A percentile compares a stretch with the other conserved stretches of the same genome.
These are phyloP conservation scores for Drosophila bocqueti DNA, from an alignment of 1,140 invertebrate genomes.

Conservation along the genomic window DNA sequence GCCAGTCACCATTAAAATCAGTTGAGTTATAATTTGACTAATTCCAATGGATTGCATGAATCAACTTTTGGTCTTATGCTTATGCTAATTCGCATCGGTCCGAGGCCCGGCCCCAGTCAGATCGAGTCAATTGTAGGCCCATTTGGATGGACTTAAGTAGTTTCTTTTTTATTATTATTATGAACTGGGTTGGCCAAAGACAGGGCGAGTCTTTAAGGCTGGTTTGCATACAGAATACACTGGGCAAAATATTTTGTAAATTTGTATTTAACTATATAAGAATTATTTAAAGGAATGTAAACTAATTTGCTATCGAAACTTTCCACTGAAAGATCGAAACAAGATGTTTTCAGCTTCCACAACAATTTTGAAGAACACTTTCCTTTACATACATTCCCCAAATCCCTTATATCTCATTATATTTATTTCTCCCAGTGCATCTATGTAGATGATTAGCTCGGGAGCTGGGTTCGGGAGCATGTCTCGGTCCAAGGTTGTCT, in stretches of 20 bases:
- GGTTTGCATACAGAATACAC: constrained; percentile 43
- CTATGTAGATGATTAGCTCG: constrained; percentile 50
- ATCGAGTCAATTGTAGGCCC: constrained; percentile 57
- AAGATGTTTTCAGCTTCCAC: neutral
- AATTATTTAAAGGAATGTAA: neutral
- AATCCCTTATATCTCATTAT: fast-evolving
- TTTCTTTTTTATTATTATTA: constrained; percentile 61
- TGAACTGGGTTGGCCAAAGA: constrained; percentile 55
- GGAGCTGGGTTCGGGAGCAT: constrained; percentile 35
- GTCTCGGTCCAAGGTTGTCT: constrained; percentile 57
- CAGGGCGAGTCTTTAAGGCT: constrained; percentile 44
- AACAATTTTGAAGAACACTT: neutral
- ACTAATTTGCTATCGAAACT: neutral
- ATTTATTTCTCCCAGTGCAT: constrained; percentile 12
- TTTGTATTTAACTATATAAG: neutral
- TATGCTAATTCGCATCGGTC: constrained; percentile 71
- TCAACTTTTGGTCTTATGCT: constrained; percentile 63
- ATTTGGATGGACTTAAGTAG: constrained; percentile 63
- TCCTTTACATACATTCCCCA: neutral
- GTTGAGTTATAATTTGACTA: constrained; percentile 73
- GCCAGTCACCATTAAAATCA: constrained; percentile 64
- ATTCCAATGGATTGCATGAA: constrained; percentile 71
- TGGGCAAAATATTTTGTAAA: neutral
- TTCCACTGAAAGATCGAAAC: neutral
- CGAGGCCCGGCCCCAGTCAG: constrained; percentile 21